Conservation (phyloP, 2,113 vertebrate genomes). For the Zosterops borbonicus region DNA sequence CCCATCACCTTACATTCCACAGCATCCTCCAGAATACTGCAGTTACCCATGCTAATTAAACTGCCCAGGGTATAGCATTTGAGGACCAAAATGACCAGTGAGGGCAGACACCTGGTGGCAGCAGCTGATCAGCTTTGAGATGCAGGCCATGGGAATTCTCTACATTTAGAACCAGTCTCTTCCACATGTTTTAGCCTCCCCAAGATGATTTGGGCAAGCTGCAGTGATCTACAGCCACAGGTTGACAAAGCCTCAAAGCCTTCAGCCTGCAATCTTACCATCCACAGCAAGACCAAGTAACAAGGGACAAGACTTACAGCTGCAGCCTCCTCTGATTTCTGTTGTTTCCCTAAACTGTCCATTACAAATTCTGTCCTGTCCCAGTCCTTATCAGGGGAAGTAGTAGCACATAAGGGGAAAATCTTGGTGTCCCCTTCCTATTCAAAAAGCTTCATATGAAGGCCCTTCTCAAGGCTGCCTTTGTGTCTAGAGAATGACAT, state of each 20-base stretch:
- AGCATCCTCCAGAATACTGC: not conserved
- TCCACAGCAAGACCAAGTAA: not conserved
- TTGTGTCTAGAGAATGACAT: not conserved
- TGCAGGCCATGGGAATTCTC: not conserved
- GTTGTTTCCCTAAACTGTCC: not conserved
- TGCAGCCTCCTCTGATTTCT: not conserved
- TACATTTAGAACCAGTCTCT: not conserved
- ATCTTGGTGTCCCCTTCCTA: not conserved
- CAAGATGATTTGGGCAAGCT: not conserved
- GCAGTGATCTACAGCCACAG: not conserved
- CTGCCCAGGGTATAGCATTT: accelerated
- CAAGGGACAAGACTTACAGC: not conserved
- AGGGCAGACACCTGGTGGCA: not conserved
- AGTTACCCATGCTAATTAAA: not conserved
- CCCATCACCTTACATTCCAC: not conserved
- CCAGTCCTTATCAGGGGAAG: not conserved
- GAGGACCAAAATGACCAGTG: not conserved
- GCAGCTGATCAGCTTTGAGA: not conserved
- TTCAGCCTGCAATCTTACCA: not conserved
- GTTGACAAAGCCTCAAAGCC: not conserved
- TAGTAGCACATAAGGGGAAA: not conserved
- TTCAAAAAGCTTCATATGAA: not conserved
- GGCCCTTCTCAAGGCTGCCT: not conserved
- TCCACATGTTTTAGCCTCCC: not conserved
- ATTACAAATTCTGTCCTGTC: not conserved